phyloP scores from a whole-genome alignment of 1,140 invertebrate species.

The Neodiprion fabricii region DNA sequence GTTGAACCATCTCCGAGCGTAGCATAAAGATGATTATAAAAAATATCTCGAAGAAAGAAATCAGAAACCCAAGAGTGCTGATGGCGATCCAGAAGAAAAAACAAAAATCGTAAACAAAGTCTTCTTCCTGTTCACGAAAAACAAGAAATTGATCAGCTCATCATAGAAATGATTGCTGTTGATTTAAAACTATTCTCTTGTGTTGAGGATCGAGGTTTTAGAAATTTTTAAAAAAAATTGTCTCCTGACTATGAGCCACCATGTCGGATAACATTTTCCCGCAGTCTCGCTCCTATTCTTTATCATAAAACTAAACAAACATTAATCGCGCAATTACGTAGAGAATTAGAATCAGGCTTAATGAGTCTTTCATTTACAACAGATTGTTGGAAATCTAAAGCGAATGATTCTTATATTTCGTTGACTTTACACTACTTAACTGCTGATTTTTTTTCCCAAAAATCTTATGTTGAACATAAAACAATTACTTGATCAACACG shows the following conservation, averaged over 20 bases:
- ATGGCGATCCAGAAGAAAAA: background rate
- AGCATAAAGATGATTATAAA: conserved; percentile 6
- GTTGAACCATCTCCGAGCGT: conserved; percentile 10
- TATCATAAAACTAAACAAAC: conserved; percentile 21
- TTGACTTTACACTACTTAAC: conserved; percentile 23
- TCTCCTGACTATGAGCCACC: conserved; percentile 19
- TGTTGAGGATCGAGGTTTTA: conserved; percentile 20
- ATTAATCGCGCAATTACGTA: background rate
- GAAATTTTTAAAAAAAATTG: conserved; percentile 11
- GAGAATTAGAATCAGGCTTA: conserved; percentile 7
- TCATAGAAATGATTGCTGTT: conserved; percentile 22
- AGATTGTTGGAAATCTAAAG: conserved; percentile 17
- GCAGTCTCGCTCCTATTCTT: conserved; percentile 14
- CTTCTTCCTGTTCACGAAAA: background rate
- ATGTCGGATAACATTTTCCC: conserved; percentile 13
- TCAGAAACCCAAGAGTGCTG: background rate
- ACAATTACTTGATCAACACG: conserved; percentile 16
- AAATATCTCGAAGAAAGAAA: background rate
- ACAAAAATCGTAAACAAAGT: conserved; percentile 12
- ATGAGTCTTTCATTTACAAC: conserved; percentile 19
- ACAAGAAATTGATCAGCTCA: conserved; percentile 11
- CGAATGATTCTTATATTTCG: conserved; percentile 17
- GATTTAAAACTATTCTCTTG: conserved; percentile 19
- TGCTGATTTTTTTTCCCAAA: background rate
- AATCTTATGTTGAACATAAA: conserved; percentile 14